Evolutionary conservation across 2,797 vertebrate genomes (phyloP).

Genomic region (Mionectes olivaceus): DNA sequence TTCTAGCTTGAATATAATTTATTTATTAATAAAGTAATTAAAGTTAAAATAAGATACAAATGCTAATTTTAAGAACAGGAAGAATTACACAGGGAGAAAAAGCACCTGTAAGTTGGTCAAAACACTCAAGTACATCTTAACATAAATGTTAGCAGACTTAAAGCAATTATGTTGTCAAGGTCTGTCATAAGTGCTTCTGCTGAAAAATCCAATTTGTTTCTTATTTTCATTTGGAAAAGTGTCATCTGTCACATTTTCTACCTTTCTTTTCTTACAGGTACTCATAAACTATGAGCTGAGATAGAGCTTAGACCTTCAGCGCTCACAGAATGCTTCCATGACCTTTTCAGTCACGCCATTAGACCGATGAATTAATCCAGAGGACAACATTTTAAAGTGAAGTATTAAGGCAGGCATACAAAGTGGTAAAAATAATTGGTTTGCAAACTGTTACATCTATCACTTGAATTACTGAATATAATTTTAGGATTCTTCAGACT

Average conservation of each 20-base stretch:
- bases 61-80: not conserved
- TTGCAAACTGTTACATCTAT: not conserved
- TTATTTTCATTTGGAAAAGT: not conserved
- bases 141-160: not conserved
- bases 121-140: not conserved
- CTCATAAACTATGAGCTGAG: not conserved
- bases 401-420: not conserved
- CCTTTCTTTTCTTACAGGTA: not conserved
- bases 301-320: not conserved
- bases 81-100: not conserved
- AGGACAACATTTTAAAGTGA: not conserved
- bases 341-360: conserved; percentile 6
- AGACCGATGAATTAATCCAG: not conserved
- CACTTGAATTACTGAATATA: not conserved
- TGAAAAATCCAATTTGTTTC: not conserved
- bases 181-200: not conserved
- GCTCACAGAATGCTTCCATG: not conserved
- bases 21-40: not conserved
- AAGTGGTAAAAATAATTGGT: not conserved
- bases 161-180: not conserved
- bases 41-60: not conserved
- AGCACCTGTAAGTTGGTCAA: not conserved
- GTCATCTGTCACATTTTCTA: not conserved
- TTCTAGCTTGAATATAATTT: not conserved
- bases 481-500: not conserved